A percentile compares a stretch with the other conserved stretches of the same genome.
These are phyloP conservation scores for Polyommatus iphigenia DNA, from an alignment of 2,888 invertebrate genomes.

Conservation along the genomic window DNA sequence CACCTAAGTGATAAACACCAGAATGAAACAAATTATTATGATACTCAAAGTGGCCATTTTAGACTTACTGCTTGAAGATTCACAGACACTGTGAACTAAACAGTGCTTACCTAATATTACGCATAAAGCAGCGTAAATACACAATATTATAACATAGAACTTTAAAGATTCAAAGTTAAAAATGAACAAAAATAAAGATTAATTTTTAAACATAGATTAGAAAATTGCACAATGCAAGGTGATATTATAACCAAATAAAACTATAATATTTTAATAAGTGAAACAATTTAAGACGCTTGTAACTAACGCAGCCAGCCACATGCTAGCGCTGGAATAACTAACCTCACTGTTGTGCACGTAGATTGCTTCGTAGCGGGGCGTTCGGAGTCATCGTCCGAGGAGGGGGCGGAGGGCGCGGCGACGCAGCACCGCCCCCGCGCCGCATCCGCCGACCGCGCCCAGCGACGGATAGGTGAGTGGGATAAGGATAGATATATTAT, in stretches of 20 bases:
- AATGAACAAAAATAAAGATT: not conserved
- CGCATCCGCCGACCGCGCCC: constrained; percentile 81
- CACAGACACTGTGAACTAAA: not conserved
- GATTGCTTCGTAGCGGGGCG: constrained; percentile 84
- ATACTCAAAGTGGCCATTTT: not conserved
- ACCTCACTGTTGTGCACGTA: constrained; percentile 23
- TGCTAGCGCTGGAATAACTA: constrained; percentile 12
- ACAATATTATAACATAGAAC: not conserved
- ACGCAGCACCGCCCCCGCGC: constrained; percentile 80
- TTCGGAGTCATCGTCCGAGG: constrained; percentile 91
- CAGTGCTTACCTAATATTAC: not conserved
- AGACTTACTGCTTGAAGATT: not conserved
- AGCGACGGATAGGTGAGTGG: constrained; percentile 60
- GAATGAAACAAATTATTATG: not conserved
- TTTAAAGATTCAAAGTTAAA: not conserved
- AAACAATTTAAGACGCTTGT: not conserved
- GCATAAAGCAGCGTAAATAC: not conserved
- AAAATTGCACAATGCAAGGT: not conserved
- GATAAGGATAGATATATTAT: not conserved
- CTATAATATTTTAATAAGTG: not conserved
- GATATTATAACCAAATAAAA: not conserved
- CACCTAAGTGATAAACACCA: too few species aligned
- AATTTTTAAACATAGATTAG: not conserved
- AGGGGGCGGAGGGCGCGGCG: constrained; percentile 58
- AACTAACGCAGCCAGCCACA: not conserved